Percentiles rank a stretch among this genome's conserved stretches.
phyloP scores from a whole-genome alignment of 2,113 vertebrate genomes.

The Crotalus horridus region DNA sequence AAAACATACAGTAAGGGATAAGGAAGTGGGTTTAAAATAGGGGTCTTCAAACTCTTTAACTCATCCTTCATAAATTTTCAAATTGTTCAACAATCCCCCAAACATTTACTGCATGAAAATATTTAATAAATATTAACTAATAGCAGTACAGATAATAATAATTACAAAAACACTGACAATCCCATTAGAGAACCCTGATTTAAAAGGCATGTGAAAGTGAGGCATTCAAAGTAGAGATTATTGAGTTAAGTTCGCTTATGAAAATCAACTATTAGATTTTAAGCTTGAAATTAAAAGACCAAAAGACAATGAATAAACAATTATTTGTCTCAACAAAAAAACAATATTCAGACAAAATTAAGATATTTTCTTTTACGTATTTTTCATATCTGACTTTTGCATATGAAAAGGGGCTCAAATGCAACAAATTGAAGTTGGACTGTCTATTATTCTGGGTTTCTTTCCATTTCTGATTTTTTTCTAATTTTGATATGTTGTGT shows the following conservation, averaged over 20 bases:
- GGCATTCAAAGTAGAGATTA: neutral
- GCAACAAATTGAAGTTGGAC: neutral
- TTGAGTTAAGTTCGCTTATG: neutral
- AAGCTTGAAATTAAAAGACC: neutral
- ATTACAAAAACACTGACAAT: neutral
- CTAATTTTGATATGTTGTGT: neutral
- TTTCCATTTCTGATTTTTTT: neutral
- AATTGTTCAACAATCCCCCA: neutral
- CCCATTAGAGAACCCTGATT: neutral
- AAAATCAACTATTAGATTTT: rapidly evolving
- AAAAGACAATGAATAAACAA: neutral
- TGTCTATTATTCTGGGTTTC: neutral
- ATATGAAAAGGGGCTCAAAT: neutral
- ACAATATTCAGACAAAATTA: neutral
- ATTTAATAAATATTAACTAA: neutral
- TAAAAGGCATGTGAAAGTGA: neutral
- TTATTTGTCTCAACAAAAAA: neutral
- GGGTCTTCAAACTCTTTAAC: neutral
- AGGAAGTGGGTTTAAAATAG: neutral
- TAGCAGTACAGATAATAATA: neutral
- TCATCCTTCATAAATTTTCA: neutral
- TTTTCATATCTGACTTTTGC: neutral
- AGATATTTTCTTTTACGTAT: neutral
- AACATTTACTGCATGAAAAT: neutral
- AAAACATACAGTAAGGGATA: neutral